Conservation (phyloP, 2,888 invertebrate species). For the Chrysomela aeneicollis region DNA sequence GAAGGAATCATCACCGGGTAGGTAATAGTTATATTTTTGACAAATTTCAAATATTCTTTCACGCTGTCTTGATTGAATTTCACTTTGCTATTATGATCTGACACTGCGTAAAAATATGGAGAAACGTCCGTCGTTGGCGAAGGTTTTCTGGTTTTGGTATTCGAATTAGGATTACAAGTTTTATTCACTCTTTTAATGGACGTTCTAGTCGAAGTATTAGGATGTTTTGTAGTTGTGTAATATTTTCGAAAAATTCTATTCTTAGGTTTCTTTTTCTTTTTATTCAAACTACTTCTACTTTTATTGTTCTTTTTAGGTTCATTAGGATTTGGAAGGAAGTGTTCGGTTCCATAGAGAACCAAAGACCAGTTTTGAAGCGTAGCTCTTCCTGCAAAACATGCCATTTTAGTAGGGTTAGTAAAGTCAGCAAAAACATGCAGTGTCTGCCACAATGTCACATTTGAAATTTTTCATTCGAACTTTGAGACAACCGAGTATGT, state of each 20-base stretch:
- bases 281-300: constrained; percentile 64
- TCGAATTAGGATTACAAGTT: constrained; percentile 43
- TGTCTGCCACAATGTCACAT: neutral
- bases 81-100: constrained; percentile 50
- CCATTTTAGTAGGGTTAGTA: constrained; percentile 43
- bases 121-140: constrained; percentile 51
- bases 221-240: constrained; percentile 44
- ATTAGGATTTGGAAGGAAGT: constrained; percentile 52
- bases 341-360: constrained; percentile 89
- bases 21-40: constrained; percentile 64
- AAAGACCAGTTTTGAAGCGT: constrained; percentile 93
- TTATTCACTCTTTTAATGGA: constrained; percentile 47
- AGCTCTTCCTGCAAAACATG: constrained; percentile 76
- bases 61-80: constrained; percentile 52
- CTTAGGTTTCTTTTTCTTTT: constrained; percentile 63
- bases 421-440: neutral
- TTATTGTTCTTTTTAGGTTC: constrained; percentile 54
- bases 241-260: constrained; percentile 50
- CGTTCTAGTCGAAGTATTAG: constrained; percentile 48
- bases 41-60: constrained; percentile 56
- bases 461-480: neutral
- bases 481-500: too few species aligned
- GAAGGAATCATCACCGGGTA: constrained; percentile 73
- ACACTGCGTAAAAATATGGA: constrained; percentile 55
- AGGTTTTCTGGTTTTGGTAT: constrained; percentile 45